These are phyloP conservation scores for Eurosta solidaginis DNA, from an alignment of 1,140 invertebrate genomes.

Conservation along the genomic window DNA sequence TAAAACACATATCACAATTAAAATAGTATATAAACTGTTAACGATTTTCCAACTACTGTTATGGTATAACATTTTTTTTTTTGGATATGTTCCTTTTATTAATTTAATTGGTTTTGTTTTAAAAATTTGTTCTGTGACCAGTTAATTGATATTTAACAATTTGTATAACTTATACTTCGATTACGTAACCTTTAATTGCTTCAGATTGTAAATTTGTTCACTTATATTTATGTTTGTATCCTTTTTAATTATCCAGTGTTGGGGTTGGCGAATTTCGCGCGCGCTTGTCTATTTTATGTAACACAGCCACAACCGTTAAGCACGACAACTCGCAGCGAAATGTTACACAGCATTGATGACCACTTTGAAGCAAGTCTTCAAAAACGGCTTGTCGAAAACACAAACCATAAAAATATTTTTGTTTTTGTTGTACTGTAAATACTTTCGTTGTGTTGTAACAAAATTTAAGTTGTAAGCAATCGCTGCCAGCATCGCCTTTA, in stretches of 20 bases:
- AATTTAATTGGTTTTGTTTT: too few species aligned
- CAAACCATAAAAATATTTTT: not conserved
- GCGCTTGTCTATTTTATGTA: not conserved
- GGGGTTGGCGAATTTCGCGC: not conserved
- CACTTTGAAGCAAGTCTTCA: not conserved
- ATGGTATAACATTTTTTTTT: not conserved
- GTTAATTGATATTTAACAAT: too few species aligned
- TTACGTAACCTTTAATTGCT: too few species aligned
- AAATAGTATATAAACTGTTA: not conserved
- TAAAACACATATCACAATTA: not conserved
- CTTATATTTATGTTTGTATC: not conserved
- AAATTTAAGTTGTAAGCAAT: not conserved
- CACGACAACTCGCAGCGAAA: not conserved
- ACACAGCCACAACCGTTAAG: constrained; percentile 12
- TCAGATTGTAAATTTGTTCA: too few species aligned
- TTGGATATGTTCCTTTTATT: too few species aligned
- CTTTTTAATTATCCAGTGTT: not conserved
- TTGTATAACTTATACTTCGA: too few species aligned
- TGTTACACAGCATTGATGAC: not conserved
- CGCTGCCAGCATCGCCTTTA: too few species aligned
- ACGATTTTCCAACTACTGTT: not conserved
- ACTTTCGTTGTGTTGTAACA: not conserved
- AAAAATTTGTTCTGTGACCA: too few species aligned
- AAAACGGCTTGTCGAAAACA: not conserved
- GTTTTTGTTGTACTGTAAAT: not conserved